Evolutionary conservation across 2,113 vertebrate genomes (phyloP), one percentile per base, ranked within the genome.

Genomic region (Sinocyclocheilus rhinocerous): DNA sequence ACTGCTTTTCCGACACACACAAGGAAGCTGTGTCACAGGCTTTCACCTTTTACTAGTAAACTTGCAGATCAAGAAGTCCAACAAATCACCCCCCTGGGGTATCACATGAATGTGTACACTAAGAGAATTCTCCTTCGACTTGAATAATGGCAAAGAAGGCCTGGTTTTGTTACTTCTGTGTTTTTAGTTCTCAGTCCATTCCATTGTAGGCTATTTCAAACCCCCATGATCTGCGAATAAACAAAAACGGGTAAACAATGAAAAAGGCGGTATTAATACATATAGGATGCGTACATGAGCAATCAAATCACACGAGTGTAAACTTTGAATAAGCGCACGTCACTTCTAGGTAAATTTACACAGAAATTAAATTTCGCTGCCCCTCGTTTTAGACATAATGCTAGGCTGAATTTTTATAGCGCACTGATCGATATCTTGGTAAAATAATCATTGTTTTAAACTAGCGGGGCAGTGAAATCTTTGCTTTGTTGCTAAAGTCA

Each of bases 401-500:
- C 94, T 96, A 96, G 96, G 96, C 95, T 96, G 96, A 96, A 96
- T 98, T 98, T 95, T 97, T 97, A 96, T 97, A 96, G 94, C 93
- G 94, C 95, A 93, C 96, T 97, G 97, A 99, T 99, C 97, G 97
- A 99, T 99, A 99, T 99, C 98, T 97, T 95, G 95, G 97, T 98
- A 98, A 99, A 99, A 99, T 98, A 97, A 98, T 98, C 97, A 95
- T 98, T 94, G 90, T 95, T 93, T 95, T 95, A 95, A 97, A 98
- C 97, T 97, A 96, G 96, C 96, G 95, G 96, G 96, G 96, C 96
- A 96, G 96, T 95, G 96, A 98, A 99, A 99, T 99, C 98, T 99
- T 99, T 99, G 98, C 98, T 98, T 99, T 99, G 97, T 97, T 83
- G 97, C 97, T 98, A 99, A 98, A 98, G 98, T 99, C 97, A 99